A percentile compares a stretch with the other conserved stretches of the same genome.
Evolutionary conservation across 2,888 invertebrate genomes (phyloP).

Genomic region (Plagodis pulveraria): DNA sequence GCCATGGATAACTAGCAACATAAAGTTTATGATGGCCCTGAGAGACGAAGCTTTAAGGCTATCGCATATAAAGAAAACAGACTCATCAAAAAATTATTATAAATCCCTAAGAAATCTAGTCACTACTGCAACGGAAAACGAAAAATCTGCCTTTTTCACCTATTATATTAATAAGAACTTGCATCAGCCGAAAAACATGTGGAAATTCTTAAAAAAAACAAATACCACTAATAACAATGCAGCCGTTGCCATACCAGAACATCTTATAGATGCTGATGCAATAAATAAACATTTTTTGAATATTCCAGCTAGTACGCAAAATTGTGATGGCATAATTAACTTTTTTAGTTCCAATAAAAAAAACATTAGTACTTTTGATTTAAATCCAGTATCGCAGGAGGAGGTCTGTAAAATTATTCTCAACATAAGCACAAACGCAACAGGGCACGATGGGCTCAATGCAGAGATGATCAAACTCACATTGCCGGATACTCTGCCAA

Average conservation of each 20-base stretch:
- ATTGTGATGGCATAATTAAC: background rate
- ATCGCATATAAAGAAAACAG: background rate
- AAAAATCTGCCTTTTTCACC: too few species aligned
- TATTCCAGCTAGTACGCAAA: background rate
- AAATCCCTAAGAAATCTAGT: background rate
- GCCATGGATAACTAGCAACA: constrained; percentile 6
- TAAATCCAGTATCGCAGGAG: background rate
- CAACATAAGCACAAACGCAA: background rate
- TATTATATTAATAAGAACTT: background rate
- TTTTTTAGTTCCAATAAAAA: background rate
- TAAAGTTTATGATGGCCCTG: constrained; percentile 4
- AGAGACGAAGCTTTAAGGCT: constrained; percentile 2
- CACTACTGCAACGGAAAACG: too few species aligned
- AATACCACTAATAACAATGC: background rate
- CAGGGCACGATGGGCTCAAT: background rate
- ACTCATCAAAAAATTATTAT: constrained; percentile 4
- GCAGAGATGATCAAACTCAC: background rate
- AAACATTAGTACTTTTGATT: background rate
- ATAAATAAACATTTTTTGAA: background rate
- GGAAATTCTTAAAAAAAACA: background rate
- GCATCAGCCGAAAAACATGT: background rate
- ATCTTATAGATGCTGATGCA: background rate
- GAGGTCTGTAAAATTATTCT: background rate
- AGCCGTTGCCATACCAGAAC: background rate
- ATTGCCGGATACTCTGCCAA: background rate